A percentile compares a stretch with the other conserved stretches of the same genome.
These are phyloP conservation scores for Temnothorax longispinosus DNA, from an alignment of 1,140 invertebrate species.

Conservation along the genomic window DNA sequence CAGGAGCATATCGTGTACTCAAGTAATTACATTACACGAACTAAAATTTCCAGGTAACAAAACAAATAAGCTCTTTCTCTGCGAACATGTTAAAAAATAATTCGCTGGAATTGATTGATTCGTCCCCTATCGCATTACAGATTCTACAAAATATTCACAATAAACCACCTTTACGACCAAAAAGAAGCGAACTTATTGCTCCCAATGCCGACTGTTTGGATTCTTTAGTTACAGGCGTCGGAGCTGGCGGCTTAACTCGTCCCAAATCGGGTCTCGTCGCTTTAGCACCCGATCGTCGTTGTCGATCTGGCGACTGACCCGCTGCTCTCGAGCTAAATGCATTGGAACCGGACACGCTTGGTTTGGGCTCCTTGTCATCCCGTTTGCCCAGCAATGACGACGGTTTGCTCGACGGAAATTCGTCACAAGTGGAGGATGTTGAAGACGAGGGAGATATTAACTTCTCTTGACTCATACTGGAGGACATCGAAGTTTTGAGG, in stretches of 20 bases:
- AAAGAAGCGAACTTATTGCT: constrained; percentile 92
- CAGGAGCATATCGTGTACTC: constrained; percentile 2
- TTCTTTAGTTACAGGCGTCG: constrained; percentile 82
- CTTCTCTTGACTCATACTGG: constrained; percentile 80
- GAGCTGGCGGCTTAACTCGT: constrained; percentile 84
- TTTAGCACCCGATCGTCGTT: constrained; percentile 81
- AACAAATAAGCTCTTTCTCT: constrained; percentile 19
- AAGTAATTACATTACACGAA: background rate
- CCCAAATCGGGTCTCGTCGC: constrained; percentile 88
- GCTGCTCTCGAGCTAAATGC: constrained; percentile 82
- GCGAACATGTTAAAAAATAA: constrained; percentile 30
- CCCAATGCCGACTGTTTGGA: constrained; percentile 89
- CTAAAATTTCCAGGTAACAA: background rate
- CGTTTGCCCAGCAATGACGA: constrained; percentile 76
- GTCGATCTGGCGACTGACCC: constrained; percentile 73
- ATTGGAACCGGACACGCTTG: constrained; percentile 59
- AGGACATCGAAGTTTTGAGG: constrained; percentile 87
- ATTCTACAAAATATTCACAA: constrained; percentile 85
- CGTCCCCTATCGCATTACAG: background rate
- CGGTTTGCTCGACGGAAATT: constrained; percentile 85
- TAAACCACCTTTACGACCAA: constrained; percentile 93
- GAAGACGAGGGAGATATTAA: constrained; percentile 75
- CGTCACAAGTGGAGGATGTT: constrained; percentile 77
- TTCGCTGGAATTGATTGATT: background rate
- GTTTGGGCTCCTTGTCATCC: constrained; percentile 3